These are phyloP conservation scores for Elysia crispata DNA, from an alignment of 2,888 invertebrate species.

Conservation along the genomic window DNA sequence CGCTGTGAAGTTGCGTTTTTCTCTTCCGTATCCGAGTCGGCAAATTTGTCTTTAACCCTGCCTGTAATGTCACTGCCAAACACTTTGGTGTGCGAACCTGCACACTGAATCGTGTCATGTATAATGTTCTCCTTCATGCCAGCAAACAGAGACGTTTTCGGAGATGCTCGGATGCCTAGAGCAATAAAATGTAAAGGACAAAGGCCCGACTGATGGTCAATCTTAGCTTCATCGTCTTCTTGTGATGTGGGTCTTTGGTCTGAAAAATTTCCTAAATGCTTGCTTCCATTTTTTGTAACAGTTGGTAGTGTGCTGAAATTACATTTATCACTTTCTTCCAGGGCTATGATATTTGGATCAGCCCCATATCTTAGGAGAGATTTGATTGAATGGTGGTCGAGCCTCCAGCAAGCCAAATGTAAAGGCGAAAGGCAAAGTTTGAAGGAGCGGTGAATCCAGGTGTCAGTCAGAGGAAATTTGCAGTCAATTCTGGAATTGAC, in stretches of 20 bases:
- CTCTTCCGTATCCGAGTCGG: too few species aligned
- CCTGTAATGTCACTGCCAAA: too few species aligned
- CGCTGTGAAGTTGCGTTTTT: too few species aligned
- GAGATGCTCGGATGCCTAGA: constrained; percentile 38
- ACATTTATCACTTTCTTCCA: constrained; percentile 21
- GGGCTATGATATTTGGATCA: constrained; percentile 37
- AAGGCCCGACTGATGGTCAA: constrained; percentile 19
- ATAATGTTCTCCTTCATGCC: too few species aligned
- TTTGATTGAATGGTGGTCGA: constrained; percentile 12
- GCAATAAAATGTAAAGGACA: constrained; percentile 44
- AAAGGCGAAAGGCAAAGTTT: constrained; percentile 24
- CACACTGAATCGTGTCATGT: too few species aligned
- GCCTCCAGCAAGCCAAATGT: constrained; percentile 44
- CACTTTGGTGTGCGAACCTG: too few species aligned
- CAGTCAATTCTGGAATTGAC: constrained; percentile 14
- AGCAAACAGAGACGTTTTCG: background rate
- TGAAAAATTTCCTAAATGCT: too few species aligned
- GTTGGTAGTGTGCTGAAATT: too few species aligned
- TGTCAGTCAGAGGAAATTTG: constrained; percentile 41
- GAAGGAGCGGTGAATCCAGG: constrained; percentile 35
- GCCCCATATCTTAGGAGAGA: constrained; percentile 31
- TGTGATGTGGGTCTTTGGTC: background rate
- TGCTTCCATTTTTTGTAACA: background rate
- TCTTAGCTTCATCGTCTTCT: background rate
- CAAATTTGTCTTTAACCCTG: too few species aligned